Evolutionary conservation across 2,797 vertebrate genomes (phyloP).

Genomic region (Cetoscarus ocellatus): DNA sequence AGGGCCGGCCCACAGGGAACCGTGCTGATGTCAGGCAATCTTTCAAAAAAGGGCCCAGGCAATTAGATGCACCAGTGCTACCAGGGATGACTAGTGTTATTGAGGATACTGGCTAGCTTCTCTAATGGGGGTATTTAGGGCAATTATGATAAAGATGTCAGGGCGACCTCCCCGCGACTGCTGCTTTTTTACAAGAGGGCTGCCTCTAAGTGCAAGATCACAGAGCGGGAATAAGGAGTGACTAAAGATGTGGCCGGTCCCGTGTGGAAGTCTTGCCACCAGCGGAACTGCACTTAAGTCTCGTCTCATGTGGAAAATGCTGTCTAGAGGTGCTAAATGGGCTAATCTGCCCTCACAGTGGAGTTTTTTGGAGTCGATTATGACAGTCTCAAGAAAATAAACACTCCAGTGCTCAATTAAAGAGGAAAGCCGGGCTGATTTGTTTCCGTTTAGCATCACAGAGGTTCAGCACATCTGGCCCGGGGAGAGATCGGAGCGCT

Average conservation of each 20-base stretch:
- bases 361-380: conserved; percentile 66
- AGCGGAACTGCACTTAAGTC: conserved; percentile 76
- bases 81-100: conserved; percentile 84
- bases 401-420: conserved; percentile 76
- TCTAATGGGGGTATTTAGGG: conserved; percentile 87
- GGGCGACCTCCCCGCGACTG: conserved; percentile 76
- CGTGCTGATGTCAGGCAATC: conserved; percentile 82
- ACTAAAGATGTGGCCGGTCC: conserved; percentile 75
- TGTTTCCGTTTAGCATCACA: conserved; percentile 70
- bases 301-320: conserved; percentile 72
- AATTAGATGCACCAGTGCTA: conserved; percentile 88
- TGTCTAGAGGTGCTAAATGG: conserved; percentile 78
- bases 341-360: conserved; percentile 71
- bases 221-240: conserved; percentile 73
- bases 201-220: conserved; percentile 79
- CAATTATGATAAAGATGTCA: conserved; percentile 88
- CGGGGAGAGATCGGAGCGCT: conserved; percentile 62
- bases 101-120: conserved; percentile 82
- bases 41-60: conserved; percentile 82
- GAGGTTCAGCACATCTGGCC: conserved; percentile 80
- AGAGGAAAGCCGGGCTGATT: conserved; percentile 65
- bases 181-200: conserved; percentile 71
- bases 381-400: conserved; percentile 73
- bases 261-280: conserved; percentile 71
- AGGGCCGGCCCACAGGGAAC: conserved; percentile 80